Base-by-base conservation (phyloP, 2,113 vertebrate genomes). In the Beaufortia kweichowensis region DNA sequence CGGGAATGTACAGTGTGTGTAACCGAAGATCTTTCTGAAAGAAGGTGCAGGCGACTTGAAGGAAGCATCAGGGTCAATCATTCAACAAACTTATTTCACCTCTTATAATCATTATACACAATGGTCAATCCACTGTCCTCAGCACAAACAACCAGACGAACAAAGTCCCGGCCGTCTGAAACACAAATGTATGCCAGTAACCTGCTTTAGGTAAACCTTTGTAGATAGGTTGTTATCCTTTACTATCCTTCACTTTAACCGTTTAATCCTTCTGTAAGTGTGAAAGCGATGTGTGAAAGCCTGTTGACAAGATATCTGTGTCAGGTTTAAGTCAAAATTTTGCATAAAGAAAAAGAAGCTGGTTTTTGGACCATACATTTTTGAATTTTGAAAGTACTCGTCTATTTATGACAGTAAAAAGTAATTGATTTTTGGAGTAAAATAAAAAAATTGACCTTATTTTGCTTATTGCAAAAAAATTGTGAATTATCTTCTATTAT, bases 1-100 rank as follows among this genome's bases (percentile, higher is more conserved):
- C 4, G 28, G 53, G 35, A 66, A 79, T 67, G 62, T 46, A 57
- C 26, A 41, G 39, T 23, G 31, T 43, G 24, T 57, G 67, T 70
- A 71, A 72, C 53, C 15, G 7, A 29, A 59, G 50, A 17, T 26
- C 11, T 71, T 29, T 33, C 12, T 29, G 11, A 19, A 31, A 23
- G 31, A 71, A 62, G 23, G 14, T 55, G 33, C 2, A 31, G 29
- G 6, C 1, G 31, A 35, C 50, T 50, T 4, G 26, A 4, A 5
- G 6, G 24, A 28, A 48, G 48, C 41, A 53, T n/a, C 21, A 12
- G 26, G 6, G 1, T 33, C 24, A 29, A 4, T 67, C 41, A 67
- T 11, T 67, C 41, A 48, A 67, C 24, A 15, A 19, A 15, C 46
- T 53, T 2, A 31, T 48, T 53, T 28, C 17, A 53, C 26, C 46